Evolutionary conservation across 1,140 invertebrate species (phyloP).

Genomic region (Trichogramma pretiosum): DNA sequence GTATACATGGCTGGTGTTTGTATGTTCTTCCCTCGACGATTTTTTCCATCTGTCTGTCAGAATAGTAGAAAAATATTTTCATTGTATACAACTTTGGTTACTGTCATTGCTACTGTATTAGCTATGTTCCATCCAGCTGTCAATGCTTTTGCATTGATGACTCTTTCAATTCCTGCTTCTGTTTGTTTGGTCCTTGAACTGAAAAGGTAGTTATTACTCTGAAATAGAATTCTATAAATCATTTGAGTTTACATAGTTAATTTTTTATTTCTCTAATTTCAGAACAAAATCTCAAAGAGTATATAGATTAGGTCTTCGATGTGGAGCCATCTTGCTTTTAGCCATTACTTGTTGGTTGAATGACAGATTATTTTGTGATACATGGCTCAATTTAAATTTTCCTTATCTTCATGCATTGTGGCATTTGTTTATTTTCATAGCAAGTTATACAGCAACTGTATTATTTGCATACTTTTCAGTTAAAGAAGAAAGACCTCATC

Average conservation of each 20-base stretch:
- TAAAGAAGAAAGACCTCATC: slow-evolving; percentile 59
- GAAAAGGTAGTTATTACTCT: slow-evolving; percentile 47
- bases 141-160: slow-evolving; percentile 73
- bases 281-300: slow-evolving; percentile 59
- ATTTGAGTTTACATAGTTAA: not conserved
- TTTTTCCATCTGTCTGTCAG: slow-evolving; percentile 57
- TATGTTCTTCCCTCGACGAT: slow-evolving; percentile 61
- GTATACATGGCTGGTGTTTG: slow-evolving; percentile 67
- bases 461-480: slow-evolving; percentile 72
- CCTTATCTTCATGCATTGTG: slow-evolving; percentile 73
- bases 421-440: slow-evolving; percentile 73
- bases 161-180: slow-evolving; percentile 60
- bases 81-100: slow-evolving; percentile 48
- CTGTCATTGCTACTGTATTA: slow-evolving; percentile 56
- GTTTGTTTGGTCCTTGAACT: slow-evolving; percentile 58
- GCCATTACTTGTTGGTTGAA: slow-evolving; percentile 69
- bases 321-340: slow-evolving; percentile 55
- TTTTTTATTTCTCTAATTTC: slow-evolving; percentile 22
- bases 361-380: slow-evolving; percentile 68
- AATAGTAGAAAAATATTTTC: slow-evolving; percentile 54
- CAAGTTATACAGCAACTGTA: slow-evolving; percentile 64
- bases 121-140: slow-evolving; percentile 63
- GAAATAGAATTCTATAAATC: not conserved
- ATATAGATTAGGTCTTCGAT: slow-evolving; percentile 57
- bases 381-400: slow-evolving; percentile 65